These are phyloP conservation scores for Plumapathes pennacea DNA, from an alignment of 92 coral and sea anemone genomes.

Conservation along the genomic window DNA sequence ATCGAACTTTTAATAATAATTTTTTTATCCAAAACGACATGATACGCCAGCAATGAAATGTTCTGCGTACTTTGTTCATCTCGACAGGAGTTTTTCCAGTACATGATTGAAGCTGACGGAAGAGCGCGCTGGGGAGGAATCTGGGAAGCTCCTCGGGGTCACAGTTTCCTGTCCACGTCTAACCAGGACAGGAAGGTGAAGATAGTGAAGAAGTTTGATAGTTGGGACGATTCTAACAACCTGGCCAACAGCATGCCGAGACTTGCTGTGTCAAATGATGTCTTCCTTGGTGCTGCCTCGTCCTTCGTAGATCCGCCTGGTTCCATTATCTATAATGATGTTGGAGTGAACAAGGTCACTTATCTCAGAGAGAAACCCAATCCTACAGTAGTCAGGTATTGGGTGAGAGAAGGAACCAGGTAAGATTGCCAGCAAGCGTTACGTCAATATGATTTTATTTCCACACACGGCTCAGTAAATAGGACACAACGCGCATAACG, in stretches of 20 bases:
- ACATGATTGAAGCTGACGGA: slow-evolving; percentile 35
- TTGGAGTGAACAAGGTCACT: not conserved
- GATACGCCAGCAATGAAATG: too few species aligned
- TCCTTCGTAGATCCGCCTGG: slow-evolving; percentile 22
- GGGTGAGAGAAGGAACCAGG: slow-evolving; percentile 56
- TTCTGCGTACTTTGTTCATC: too few species aligned
- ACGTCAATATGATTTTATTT: too few species aligned
- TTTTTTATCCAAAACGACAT: too few species aligned
- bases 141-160: slow-evolving; percentile 18
- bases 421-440: not conserved
- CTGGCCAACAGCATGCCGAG: slow-evolving; percentile 31
- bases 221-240: not conserved
- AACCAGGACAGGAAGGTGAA: slow-evolving; percentile 19
- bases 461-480: too few species aligned
- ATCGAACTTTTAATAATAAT: too few species aligned
- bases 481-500: too few species aligned
- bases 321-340: slow-evolving; percentile 18
- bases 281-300: slow-evolving; percentile 24
- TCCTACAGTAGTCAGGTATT: slow-evolving; percentile 24
- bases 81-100: slow-evolving; percentile 43
- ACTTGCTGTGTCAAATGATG: slow-evolving; percentile 3
- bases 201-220: slow-evolving; percentile 17
- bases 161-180: slow-evolving; percentile 17
- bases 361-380: slow-evolving; percentile 13
- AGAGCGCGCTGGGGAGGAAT: slow-evolving; percentile 12